Base-by-base conservation (phyloP, 2,113 vertebrate species). In the Crypturellus undulatus region DNA sequence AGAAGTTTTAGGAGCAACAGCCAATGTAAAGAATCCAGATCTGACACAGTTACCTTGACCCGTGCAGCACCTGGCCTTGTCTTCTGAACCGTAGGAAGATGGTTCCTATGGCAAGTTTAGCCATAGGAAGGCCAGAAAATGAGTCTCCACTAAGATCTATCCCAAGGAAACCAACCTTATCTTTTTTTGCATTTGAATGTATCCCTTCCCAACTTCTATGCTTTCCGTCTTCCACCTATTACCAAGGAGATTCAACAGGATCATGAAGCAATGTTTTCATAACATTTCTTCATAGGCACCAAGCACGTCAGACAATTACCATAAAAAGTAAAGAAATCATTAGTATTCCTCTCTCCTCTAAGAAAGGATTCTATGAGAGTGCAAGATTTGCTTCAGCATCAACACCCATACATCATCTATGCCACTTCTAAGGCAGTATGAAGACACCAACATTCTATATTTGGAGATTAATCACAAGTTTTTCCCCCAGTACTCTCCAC, bases 381-480 rank as follows among this genome's bases (percentile, higher is more conserved):
- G 40, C 15, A 62, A 34, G 59, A 84, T n/a, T 49, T 77, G 63
- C 70, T 81, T 25, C 40, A 89, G 65, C 78, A 89, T 26, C 75
- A 62, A 45, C 64, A 63, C 40, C 42, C 85, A 70, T 40, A 62
- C n/a, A 85, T 91, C 43, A 89, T 38, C 75, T 42, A 24, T 8
- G 7, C n/a, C 88, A 70, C 75, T 62, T 58, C 70, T 52, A 76
- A 60, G 58, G n/a, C 45, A 56, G 52, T n/a, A 76, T 59, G 89
- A 87, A 77, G 59, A 80, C n/a, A 60, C 71, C 42, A 85, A 85
- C 67, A 91, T 84, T 45, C 77, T 75, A 45, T 79, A 49, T 91
- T 85, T 88, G 76, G 76, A 92, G 72, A 70, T 73, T 73, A 84
- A 95, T 93, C 76, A 93, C 68, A 73, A 30, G 47, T 51, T 73